Conservation (phyloP, 1,140 invertebrate species). For the Temnothorax curvispinosus region DNA sequence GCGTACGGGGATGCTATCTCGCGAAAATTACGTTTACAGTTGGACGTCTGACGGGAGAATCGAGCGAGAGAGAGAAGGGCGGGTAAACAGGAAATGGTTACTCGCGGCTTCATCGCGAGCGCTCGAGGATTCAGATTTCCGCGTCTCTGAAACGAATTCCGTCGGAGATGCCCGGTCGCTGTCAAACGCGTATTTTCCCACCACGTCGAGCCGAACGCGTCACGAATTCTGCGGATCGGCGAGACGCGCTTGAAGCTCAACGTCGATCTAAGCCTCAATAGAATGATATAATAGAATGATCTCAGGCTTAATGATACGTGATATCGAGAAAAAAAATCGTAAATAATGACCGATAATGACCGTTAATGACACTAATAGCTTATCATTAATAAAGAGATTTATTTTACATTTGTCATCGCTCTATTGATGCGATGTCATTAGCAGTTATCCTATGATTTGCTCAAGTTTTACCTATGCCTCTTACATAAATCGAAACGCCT, state of each 20-base stretch:
- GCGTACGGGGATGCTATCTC: slow-evolving; percentile 35
- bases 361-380: background rate
- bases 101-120: background rate
- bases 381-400: background rate
- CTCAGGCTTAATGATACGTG: background rate
- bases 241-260: background rate
- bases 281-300: background rate
- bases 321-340: background rate
- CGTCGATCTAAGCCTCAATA: background rate
- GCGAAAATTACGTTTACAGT: slow-evolving; percentile 66
- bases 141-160: slow-evolving; percentile 23
- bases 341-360: background rate
- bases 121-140: slow-evolving; percentile 10
- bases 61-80: background rate
- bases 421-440: background rate
- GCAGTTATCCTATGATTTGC: background rate
- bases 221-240: background rate
- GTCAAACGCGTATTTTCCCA: background rate
- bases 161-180: background rate
- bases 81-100: slow-evolving; percentile 19
- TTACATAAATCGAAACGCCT: background rate
- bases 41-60: background rate
- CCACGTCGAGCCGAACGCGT: background rate
- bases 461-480: background rate
- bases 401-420: slow-evolving; percentile 5